Evolutionary conservation across 2,113 vertebrate genomes (phyloP), one percentile per base, ranked within the genome.

Genomic region (Gopherus evgoodei): DNA sequence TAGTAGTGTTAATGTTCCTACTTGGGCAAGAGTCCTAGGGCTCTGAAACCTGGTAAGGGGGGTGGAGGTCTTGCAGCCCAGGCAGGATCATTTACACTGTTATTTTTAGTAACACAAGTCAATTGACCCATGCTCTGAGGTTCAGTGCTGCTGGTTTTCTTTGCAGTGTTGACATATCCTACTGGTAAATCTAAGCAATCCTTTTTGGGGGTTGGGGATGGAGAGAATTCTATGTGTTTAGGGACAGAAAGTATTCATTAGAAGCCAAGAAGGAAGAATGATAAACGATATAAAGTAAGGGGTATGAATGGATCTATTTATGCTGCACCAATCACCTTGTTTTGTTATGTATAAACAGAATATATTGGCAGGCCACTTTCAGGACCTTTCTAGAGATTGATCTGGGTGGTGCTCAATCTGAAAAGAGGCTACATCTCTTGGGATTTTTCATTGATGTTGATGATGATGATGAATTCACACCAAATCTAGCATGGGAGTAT

Each of bases 11-110:
- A 7, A n/a, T n/a, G 35, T 69, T 38, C 17, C 17, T 19, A 69
- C 4, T 9, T 2, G 0, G 35, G 35, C 35, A 38, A 9, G 65
- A n/a, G 4, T 16, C 8, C 35, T n/a, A 4, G 17, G 35, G 35
- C 8, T 38, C 65, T 69, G 35, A n/a, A 69, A n/a, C 17, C 35
- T 5, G 3, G 65, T 35, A n/a, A 69, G 9, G 17, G 17, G 35
- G 4, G 11, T 3, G 6, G 57, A 69, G 35, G 17, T 69, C 35
- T 69, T n/a, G 35, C 14, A 21, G 16, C 17, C 17, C 4, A 0
- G 17, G 35, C 4, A n/a, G 35, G 65, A 69, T 21, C 35, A 69
- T n/a, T n/a, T 69, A 21, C 17, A 65, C 31, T 65, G 62, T 35
- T 62, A 62, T 69, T n/a, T 69, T 69, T 35, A n/a, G 8, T 69